Conservation (phyloP, 2,797 vertebrate genomes). For the Poecile montanus region DNA sequence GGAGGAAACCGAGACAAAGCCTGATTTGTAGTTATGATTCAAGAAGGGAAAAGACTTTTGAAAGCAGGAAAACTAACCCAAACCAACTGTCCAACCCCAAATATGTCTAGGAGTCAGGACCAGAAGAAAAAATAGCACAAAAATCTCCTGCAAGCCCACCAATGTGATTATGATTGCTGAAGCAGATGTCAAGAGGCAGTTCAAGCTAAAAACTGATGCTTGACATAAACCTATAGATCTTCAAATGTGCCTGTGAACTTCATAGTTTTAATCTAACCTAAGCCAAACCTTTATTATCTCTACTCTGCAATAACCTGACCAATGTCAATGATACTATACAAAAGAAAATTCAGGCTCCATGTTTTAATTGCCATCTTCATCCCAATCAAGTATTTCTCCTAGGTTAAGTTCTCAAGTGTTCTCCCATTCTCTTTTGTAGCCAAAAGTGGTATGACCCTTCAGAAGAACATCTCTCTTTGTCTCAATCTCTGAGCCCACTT, state of each 20-base stretch:
- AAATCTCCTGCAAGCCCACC: not conserved
- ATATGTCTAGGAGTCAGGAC: not conserved
- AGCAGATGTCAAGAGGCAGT: not conserved
- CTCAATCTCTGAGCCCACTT: not conserved
- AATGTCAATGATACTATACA: not conserved
- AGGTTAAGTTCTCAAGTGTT: not conserved
- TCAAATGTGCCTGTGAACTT: not conserved
- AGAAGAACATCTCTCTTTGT: not conserved
- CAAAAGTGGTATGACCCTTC: not conserved
- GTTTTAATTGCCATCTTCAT: not conserved
- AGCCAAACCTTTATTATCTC: not conserved
- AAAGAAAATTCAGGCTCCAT: not conserved
- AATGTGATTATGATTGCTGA: not conserved
- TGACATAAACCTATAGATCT: not conserved
- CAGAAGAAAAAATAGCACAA: not conserved
- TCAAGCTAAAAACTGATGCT: not conserved
- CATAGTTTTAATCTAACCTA: not conserved
- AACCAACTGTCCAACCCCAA: not conserved
- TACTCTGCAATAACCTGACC: not conserved
- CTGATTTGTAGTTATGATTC: not conserved
- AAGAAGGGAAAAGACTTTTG: not conserved
- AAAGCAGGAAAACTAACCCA: not conserved
- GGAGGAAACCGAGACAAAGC: not conserved
- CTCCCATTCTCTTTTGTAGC: not conserved
- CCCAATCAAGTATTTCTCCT: not conserved